Evolutionary conservation across 2,797 vertebrate species (phyloP).

Genomic region (Bryconaethiops microstoma): DNA sequence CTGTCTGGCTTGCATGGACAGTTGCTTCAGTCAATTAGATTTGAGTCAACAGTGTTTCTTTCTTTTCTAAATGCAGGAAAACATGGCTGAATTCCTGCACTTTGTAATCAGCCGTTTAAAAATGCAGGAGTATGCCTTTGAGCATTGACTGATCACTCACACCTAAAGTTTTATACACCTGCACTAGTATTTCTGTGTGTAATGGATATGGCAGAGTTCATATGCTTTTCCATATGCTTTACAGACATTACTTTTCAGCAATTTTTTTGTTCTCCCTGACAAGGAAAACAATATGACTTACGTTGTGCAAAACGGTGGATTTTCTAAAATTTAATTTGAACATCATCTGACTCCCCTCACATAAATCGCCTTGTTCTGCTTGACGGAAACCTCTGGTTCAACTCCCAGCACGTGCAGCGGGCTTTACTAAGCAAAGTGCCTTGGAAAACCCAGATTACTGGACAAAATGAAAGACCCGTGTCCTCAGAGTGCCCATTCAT

Average conservation of each 20-base stretch:
- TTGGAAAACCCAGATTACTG: constrained; percentile 35
- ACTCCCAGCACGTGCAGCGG: constrained; percentile 24
- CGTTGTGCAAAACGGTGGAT: constrained; percentile 16
- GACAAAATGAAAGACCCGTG: constrained; percentile 1
- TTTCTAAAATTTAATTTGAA: constrained; percentile 33
- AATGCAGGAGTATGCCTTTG: no score
- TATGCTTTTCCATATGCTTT: neutral
- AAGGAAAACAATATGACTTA: constrained; percentile 20
- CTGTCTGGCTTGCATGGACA: no score
- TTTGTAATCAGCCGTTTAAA: no score
- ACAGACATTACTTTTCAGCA: neutral
- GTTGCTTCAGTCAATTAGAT: no score
- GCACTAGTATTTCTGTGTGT: neutral
- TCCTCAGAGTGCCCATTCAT: constrained; percentile 9
- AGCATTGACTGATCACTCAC: neutral
- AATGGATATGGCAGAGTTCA: neutral
- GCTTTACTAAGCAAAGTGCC: constrained; percentile 28
- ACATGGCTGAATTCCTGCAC: no score
- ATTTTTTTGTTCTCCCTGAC: neutral
- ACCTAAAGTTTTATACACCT: neutral
- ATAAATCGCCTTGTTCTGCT: constrained; percentile 25
- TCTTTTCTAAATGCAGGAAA: no score
- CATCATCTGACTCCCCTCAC: constrained; percentile 1
- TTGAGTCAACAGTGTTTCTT: no score
- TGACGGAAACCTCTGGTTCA: constrained; percentile 7